A percentile compares a stretch with the other conserved stretches of the same genome.
phyloP scores from a whole-genome alignment of 2,113 vertebrate genomes.

The Scatophagus argus region DNA sequence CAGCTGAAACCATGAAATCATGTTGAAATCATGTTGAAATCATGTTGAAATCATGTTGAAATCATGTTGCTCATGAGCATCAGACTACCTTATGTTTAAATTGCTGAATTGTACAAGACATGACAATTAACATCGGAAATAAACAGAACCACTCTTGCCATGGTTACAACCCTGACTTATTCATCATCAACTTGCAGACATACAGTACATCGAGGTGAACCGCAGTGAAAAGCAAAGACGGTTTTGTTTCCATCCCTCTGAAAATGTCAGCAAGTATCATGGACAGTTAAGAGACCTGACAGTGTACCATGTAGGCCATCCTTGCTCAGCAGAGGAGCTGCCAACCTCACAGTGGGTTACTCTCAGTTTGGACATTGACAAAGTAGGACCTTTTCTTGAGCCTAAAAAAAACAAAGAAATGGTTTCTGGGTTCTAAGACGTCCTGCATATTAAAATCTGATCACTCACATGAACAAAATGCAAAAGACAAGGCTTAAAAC shows the following conservation, averaged over 20 bases:
- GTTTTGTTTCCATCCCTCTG: not conserved
- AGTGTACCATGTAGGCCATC: not conserved
- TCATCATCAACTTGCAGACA: not conserved
- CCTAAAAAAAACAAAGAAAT: not conserved
- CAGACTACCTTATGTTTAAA: not conserved
- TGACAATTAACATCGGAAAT: not conserved
- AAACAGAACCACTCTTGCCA: fast-evolving
- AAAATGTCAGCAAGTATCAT: not conserved
- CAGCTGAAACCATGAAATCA: not conserved
- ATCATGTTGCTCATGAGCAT: not conserved
- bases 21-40: too few relatives aligned
- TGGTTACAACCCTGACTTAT: not conserved
- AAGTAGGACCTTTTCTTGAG: not conserved
- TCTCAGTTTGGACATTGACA: not conserved
- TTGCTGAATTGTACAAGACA: not conserved
- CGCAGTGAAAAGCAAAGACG: not conserved
- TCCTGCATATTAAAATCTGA: not conserved
- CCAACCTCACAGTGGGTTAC: constrained; percentile 1
- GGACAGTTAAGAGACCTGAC: not conserved
- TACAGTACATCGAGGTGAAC: not conserved
- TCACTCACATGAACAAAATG: not conserved
- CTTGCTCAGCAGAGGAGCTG: not conserved
- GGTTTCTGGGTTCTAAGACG: not conserved
- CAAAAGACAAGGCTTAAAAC: too few relatives aligned
- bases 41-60: too few relatives aligned